These are phyloP conservation scores for Macrophya alboannulata DNA, from an alignment of 2,888 invertebrate genomes.

Conservation along the genomic window DNA sequence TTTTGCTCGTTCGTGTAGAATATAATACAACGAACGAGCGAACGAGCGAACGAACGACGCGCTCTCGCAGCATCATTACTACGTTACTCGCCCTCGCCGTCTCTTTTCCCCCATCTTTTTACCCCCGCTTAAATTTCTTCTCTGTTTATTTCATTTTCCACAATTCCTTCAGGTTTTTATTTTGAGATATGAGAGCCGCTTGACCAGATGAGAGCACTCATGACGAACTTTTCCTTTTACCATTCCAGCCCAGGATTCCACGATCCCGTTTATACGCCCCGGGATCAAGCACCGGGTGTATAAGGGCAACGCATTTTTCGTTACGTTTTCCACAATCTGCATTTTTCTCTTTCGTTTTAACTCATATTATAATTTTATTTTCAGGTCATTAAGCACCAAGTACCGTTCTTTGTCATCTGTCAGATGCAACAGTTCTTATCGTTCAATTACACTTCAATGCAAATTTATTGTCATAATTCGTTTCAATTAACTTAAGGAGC, in stretches of 20 bases:
- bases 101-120: neutral
- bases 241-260: slow-evolving; percentile 9
- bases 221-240: slow-evolving; percentile 1
- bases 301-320: neutral
- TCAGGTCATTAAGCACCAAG: slow-evolving; percentile 17
- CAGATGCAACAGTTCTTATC: neutral
- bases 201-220: slow-evolving; percentile 57
- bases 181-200: slow-evolving; percentile 53
- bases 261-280: slow-evolving; percentile 21
- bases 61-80: slow-evolving; percentile 26
- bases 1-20: slow-evolving; percentile 22
- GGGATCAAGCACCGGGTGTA: slow-evolving; percentile 4
- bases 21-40: slow-evolving; percentile 7
- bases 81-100: neutral
- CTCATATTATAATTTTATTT: slow-evolving; percentile 29
- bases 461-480: neutral
- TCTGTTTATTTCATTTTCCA: slow-evolving; percentile 45
- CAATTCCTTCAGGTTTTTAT: slow-evolving; percentile 47
- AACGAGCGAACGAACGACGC: neutral
- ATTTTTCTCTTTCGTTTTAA: slow-evolving; percentile 1
- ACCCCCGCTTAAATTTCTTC: neutral
- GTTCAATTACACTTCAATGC: neutral
- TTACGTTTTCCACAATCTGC: neutral
- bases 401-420: slow-evolving; percentile 8
- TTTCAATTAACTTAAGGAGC: neutral